Conservation (phyloP, 2,797 vertebrate genomes). For the Enteromius treurensis region DNA sequence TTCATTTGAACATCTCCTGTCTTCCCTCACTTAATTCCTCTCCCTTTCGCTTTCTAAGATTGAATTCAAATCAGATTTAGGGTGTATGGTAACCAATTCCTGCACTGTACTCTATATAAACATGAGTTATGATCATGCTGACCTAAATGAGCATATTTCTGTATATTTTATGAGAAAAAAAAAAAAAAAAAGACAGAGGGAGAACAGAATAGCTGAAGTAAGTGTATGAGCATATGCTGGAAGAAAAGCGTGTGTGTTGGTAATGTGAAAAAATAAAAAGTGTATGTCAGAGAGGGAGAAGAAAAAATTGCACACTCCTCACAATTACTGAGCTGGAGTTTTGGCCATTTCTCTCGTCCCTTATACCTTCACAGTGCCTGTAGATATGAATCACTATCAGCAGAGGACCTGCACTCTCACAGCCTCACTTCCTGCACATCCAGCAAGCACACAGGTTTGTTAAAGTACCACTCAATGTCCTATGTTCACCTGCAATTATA, state of each 20-base stretch:
- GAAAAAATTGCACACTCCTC: not conserved
- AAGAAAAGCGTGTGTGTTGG: not conserved
- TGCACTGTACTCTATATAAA: not conserved
- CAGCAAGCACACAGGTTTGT: not conserved
- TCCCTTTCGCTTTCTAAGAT: not conserved
- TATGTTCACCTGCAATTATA: too few relatives aligned
- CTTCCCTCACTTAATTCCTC: not conserved
- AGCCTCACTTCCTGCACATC: not conserved
- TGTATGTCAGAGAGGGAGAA: not conserved
- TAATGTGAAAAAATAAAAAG: not conserved
- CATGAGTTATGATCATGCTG: not conserved
- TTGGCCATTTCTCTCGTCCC: not conserved
- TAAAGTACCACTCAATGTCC: not conserved
- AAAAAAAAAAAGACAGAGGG: not conserved
- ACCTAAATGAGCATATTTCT: not conserved
- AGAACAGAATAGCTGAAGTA: not conserved
- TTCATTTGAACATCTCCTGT: slow-evolving; percentile 7
- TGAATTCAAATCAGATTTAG: not conserved
- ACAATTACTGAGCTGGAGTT: slow-evolving; percentile 1
- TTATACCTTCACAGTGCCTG: not conserved
- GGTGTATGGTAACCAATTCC: not conserved
- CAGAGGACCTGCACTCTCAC: slow-evolving; percentile 14
- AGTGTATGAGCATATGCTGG: not conserved
- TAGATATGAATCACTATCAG: slow-evolving; percentile 34
- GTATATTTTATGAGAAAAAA: not conserved